Conservation (phyloP, 1,140 invertebrate species). For the Tribolium madens region DNA sequence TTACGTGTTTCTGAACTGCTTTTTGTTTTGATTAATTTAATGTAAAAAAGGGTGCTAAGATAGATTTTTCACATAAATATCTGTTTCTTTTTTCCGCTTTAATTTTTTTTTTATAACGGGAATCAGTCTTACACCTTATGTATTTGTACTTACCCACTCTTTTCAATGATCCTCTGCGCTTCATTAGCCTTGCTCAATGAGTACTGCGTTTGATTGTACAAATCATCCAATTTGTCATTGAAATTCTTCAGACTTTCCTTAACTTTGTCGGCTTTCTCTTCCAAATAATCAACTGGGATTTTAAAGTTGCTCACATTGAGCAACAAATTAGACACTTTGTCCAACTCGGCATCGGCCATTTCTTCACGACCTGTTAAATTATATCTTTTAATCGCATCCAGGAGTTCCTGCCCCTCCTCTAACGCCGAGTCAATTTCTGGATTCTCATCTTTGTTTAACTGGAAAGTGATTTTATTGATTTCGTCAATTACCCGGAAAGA, state of each 20-base stretch:
- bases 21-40: no score
- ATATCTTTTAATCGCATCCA: slow-evolving; percentile 75
- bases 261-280: slow-evolving; percentile 67
- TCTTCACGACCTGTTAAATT: slow-evolving; percentile 67
- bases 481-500: slow-evolving; percentile 73
- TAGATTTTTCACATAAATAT: no score
- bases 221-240: slow-evolving; percentile 78
- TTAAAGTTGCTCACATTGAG: slow-evolving; percentile 76
- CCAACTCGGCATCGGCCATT: slow-evolving; percentile 71
- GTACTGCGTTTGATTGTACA: slow-evolving; percentile 75
- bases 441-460: slow-evolving; percentile 73
- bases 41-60: no score
- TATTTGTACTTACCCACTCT: slow-evolving; percentile 68
- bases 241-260: slow-evolving; percentile 73
- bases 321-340: slow-evolving; percentile 75
- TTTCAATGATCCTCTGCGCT: slow-evolving; percentile 74
- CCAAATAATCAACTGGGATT: slow-evolving; percentile 75
- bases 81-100: background rate
- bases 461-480: slow-evolving; percentile 75
- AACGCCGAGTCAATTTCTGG: slow-evolving; percentile 84
- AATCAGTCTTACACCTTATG: no score
- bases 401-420: slow-evolving; percentile 77
- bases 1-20: no score
- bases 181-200: slow-evolving; percentile 72
- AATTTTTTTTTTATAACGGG: background rate